Evolutionary conservation across 2,797 vertebrate species (phyloP), one percentile per base, ranked within the genome.

Genomic region (Clarias pachynema): DNA sequence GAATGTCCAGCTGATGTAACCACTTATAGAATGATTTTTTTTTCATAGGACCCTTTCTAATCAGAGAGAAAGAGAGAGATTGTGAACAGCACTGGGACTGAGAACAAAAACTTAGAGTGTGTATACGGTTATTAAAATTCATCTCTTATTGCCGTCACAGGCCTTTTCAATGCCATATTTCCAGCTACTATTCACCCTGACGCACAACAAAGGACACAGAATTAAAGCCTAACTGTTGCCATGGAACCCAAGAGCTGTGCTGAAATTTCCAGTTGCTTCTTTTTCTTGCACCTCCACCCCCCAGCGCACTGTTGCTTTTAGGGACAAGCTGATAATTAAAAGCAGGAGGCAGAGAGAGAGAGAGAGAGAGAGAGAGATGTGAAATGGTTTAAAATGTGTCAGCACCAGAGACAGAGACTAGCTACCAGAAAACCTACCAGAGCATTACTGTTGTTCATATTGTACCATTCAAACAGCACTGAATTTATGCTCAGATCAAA

Each of bases 171-270:
- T 79, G 10, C 73, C 79, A 89, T 44, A 90, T 89, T 93, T 91
- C 86, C 86, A 91, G 89, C 92, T 92, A 90, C 91, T 90, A 89
- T 92, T 93, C 92, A 92, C 86, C 56, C 90, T 91, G 92, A 92
- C 91, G 87, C 89, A 92, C 90, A 91, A 95, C 91, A 95, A 94
- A 95, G 89, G 84, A 90, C 91, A 89, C 92, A 88, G 90, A 92
- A 92, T 91, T 90, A 93, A 91, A 91, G 91, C 88, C 83, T 90
- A 92, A 92, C 90, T 89, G 94, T 94, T 94, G 89, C 94, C 93
- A 94, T 94, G 92, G 91, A 86, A 89, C 84, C 92, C 91, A 4
- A 31, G 80, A 81, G 87, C 89, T 81, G 49, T 84, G 85, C 90
- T 92, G 88, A 92, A 90, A 93, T 91, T 88, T 91, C 92, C 77